These are phyloP conservation scores for Mythimna ferrago DNA, from an alignment of 2,888 invertebrate genomes.

Conservation along the genomic window DNA sequence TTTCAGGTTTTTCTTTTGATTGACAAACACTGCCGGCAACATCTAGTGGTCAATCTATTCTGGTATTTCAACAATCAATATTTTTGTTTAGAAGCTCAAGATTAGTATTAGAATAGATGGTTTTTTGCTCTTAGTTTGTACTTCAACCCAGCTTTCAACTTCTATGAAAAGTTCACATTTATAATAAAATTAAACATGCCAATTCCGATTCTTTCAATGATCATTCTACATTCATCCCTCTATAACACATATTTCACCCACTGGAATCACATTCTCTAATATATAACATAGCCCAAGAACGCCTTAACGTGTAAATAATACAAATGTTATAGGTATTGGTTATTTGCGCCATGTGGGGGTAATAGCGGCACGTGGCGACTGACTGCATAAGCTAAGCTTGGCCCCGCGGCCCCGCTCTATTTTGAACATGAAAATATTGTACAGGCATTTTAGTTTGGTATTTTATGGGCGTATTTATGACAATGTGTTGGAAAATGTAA, in stretches of 20 bases:
- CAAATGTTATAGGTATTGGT: constrained; percentile 62
- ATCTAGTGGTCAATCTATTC: too few species aligned
- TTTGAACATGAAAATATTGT: constrained; percentile 18
- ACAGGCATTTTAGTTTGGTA: constrained; percentile 15
- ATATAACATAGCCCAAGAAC: constrained; percentile 29
- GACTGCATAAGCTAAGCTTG: constrained; percentile 47
- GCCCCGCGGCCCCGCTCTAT: not conserved
- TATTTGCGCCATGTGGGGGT: constrained; percentile 58
- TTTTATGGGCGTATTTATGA: constrained; percentile 22
- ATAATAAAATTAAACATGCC: not conserved
- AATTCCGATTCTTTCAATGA: not conserved
- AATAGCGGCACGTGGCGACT: constrained; percentile 60
- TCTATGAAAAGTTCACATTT: too few species aligned
- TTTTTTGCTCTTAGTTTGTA: too few species aligned
- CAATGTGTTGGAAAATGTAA: constrained; percentile 2
- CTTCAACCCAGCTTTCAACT: too few species aligned
- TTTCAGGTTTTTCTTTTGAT: too few species aligned
- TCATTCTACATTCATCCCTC: constrained; percentile 6
- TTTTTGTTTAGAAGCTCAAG: too few species aligned
- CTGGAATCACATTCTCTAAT: constrained; percentile 8
- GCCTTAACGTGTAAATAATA: constrained; percentile 61
- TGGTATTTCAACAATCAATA: too few species aligned
- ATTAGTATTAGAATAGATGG: too few species aligned
- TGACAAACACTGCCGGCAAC: too few species aligned
- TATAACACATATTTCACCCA: constrained; percentile 16